Base-by-base conservation (phyloP, 2,888 invertebrate genomes). In the Belgica antarctica region DNA sequence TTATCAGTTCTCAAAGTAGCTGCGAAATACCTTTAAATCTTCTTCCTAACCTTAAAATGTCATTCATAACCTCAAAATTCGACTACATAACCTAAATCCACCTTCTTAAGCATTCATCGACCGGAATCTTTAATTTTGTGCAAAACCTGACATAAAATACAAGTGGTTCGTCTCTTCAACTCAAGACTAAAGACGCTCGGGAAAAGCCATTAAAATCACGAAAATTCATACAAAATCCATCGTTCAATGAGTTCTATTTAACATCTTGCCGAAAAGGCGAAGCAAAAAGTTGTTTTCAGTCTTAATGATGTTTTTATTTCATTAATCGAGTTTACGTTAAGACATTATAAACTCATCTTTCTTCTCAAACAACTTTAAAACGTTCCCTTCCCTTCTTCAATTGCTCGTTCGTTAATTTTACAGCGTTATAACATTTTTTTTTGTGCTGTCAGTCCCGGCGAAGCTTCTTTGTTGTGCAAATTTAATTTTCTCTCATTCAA, bases 301-400 rank as follows among this genome's bases (percentile, higher is more conserved):
- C 22, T 47, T 65, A 65, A 65, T 65, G 65, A 65, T 65, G 65
- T 65, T 65, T 65, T 65, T 27, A 65, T 65, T 65, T 47, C 65
- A 65, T 65, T 65, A 65, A 65, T 46, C 27, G 25, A 65, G 47
- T 63, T 63, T 63, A 15, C 25, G 19, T 46, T 46, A 27, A 19
- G 22, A 52, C 17, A 65, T 65, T 41, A 46, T 41, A 65, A 65
- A 46, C 47, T 65, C 65, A 31, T 31, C 15, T 31, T 62, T 34
- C n/a, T n/a, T n/a, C n/a, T 10, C 8, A 8, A 10, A 34, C 10
- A 34, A 8, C 36, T 34, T 10, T 34, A 8, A 34, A 34, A 34
- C 36, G 17, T 47, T 15, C 7, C 17, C 47, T 15, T 17, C 7
- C 7, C 34, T 34, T 34, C 7, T 34, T 8, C 7, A 34, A 34